Evolutionary conservation across 2,888 invertebrate species (phyloP).

Genomic region (Pollenia griseotomentosa): DNA sequence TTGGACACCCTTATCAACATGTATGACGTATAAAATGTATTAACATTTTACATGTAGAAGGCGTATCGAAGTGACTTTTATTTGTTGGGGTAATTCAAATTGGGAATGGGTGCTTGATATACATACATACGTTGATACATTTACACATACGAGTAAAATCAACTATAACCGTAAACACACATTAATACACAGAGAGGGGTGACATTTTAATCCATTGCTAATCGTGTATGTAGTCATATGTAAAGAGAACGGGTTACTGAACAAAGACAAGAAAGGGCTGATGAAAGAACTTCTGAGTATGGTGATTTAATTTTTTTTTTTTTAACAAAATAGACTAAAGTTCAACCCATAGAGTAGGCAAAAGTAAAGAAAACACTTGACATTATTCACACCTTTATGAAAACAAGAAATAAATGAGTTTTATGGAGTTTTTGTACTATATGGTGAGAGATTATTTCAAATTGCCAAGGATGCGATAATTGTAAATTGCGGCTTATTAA

Average conservation of each 20-base stretch:
- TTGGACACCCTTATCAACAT: constrained; percentile 23
- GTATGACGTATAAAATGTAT: constrained; percentile 1
- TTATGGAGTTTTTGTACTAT: not conserved
- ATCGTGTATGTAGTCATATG: constrained; percentile 79
- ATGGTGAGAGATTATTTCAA: not conserved
- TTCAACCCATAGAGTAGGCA: not conserved
- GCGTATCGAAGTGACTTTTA: constrained; percentile 72
- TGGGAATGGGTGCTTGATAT: constrained; percentile 23
- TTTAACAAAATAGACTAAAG: constrained; percentile 23
- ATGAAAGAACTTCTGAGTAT: not conserved
- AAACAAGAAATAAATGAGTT: not conserved
- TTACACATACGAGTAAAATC: constrained; percentile 15
- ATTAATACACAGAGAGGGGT: constrained; percentile 74
- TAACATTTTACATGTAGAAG: constrained; percentile 40
- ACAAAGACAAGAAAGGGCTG: constrained; percentile 11
- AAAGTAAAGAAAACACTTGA: constrained; percentile 39
- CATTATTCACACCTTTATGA: constrained; percentile 70
- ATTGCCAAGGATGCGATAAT: too few species aligned
- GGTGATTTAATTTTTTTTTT: constrained; percentile 32
- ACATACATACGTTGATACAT: not conserved
- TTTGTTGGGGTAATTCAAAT: constrained; percentile 72
- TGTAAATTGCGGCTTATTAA: too few species aligned
- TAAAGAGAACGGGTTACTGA: constrained; percentile 27
- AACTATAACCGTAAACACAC: constrained; percentile 19
- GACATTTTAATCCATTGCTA: constrained; percentile 82